Percentiles rank a stretch among this genome's conserved stretches.
Evolutionary conservation across 2,888 invertebrate species (phyloP).

Genomic region (Oscheius sp.): DNA sequence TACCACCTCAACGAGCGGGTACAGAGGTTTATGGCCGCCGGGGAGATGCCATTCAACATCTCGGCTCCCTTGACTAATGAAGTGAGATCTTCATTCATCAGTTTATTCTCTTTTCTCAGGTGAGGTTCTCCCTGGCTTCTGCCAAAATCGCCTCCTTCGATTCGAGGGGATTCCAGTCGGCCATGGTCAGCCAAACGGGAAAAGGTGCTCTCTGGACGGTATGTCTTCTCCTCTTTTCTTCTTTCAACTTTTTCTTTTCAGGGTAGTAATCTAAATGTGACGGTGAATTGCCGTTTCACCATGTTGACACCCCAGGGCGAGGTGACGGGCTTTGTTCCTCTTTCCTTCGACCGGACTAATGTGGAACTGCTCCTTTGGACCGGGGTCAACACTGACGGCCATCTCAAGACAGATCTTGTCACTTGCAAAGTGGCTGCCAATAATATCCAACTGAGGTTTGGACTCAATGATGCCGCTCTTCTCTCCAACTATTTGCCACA

Average conservation of each 20-base stretch:
- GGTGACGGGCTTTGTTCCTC: constrained; percentile 67
- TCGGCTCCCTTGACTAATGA: constrained; percentile 62
- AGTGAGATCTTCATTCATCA: constrained; percentile 23
- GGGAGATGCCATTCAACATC: constrained; percentile 69
- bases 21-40: constrained; percentile 66
- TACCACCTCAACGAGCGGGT: constrained; percentile 42
- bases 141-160: constrained; percentile 62
- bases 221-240: constrained; percentile 16
- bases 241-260: constrained; percentile 41
- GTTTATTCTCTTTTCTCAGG: constrained; percentile 40
- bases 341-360: constrained; percentile 68
- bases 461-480: constrained; percentile 60
- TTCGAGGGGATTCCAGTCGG: constrained; percentile 58
- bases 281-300: constrained; percentile 63
- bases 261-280: constrained; percentile 68
- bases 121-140: constrained; percentile 60
- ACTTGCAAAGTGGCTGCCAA: constrained; percentile 67
- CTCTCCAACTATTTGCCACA: constrained; percentile 68
- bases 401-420: constrained; percentile 69
- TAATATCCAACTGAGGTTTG: constrained; percentile 64
- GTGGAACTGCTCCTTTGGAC: constrained; percentile 68
- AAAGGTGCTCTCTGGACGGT: constrained; percentile 70
- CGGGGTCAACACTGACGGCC: constrained; percentile 69
- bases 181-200: constrained; percentile 55
- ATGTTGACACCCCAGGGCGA: constrained; percentile 63